Evolutionary conservation across 2,113 vertebrate species (phyloP).

Genomic region (Pachyramphus minor): DNA sequence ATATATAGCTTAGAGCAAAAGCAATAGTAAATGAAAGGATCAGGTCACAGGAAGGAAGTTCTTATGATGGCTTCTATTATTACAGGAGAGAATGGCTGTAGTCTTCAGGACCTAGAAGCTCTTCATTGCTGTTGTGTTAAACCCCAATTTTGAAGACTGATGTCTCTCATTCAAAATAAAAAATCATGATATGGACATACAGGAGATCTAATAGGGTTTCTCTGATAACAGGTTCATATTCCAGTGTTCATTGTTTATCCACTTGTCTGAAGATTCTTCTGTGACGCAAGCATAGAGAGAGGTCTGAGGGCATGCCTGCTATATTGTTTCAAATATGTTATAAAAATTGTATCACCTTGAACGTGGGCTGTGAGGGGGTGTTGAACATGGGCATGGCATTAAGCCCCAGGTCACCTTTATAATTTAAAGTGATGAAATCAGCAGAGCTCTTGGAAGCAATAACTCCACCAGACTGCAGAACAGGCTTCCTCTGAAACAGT

Average conservation of each 20-base stretch:
- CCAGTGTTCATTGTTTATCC: neutral
- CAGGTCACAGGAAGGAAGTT: neutral
- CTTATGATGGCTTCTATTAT: neutral
- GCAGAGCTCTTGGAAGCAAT: neutral
- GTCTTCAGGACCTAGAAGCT: neutral
- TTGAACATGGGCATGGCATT: neutral
- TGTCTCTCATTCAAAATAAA: neutral
- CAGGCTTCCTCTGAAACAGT: neutral
- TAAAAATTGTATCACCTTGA: neutral
- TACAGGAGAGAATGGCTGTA: neutral
- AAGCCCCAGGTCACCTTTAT: neutral
- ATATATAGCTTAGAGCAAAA: neutral
- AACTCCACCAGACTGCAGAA: neutral
- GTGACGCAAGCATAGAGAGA: fast-evolving
- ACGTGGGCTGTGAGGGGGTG: fast-evolving
- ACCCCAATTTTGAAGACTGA: neutral
- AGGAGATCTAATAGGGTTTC: neutral
- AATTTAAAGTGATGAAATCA: neutral
- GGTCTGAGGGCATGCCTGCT: neutral
- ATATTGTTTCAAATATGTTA: neutral
- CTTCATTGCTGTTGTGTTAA: neutral
- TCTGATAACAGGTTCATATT: neutral
- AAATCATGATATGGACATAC: neutral
- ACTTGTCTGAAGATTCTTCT: neutral
- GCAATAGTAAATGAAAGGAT: neutral